Evolutionary conservation across 2,797 vertebrate species (phyloP), one percentile per base, ranked within the genome.

Genomic region (Neoniphon sammara): DNA sequence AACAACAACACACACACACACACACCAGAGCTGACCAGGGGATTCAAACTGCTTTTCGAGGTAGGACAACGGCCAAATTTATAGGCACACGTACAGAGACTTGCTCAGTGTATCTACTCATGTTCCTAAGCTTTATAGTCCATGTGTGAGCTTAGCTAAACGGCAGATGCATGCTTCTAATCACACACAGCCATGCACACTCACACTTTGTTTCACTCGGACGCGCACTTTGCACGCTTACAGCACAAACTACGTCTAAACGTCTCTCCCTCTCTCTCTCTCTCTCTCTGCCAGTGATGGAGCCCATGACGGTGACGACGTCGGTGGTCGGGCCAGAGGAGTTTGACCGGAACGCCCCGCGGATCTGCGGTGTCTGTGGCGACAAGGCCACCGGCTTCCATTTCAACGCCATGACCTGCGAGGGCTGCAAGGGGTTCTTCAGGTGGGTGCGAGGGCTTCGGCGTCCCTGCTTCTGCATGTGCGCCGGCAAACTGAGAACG

Each of bases 361-460:
- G 97, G 1, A 96, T 99, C 91, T 99, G 97, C 0, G 98, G 97
- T 0, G 97, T 99, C 18, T 99, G 97, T 0, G 97, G 97, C 7
- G 97, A 99, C 93, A 95, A 95, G 78, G 98, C 98, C 88, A 97
- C 97, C 0, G 98, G 98, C 50, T 99, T 98, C 82, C 98, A 99
- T 92, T 99, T 99, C 92, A 99, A 99, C 0, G 98, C 97, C 68
- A 98, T 99, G 97, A 99, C 97, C 70, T 99, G 97, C 2, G 98
- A 99, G 80, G 98, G 98, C 89, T 99, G 97, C 94, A 99, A 99
- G 90, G 97, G 98, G 30, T 99, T 99, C 90, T 99, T 99, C 94
- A 96, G 98, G 97, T 98, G 12, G 30, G 88, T 73, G n/a, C 12
- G 39, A 12, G 9, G 39, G 39, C 39, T 42, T 12, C 10, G 39